phyloP scores from a whole-genome alignment of 1,140 invertebrate species.

The Maniola jurtina region DNA sequence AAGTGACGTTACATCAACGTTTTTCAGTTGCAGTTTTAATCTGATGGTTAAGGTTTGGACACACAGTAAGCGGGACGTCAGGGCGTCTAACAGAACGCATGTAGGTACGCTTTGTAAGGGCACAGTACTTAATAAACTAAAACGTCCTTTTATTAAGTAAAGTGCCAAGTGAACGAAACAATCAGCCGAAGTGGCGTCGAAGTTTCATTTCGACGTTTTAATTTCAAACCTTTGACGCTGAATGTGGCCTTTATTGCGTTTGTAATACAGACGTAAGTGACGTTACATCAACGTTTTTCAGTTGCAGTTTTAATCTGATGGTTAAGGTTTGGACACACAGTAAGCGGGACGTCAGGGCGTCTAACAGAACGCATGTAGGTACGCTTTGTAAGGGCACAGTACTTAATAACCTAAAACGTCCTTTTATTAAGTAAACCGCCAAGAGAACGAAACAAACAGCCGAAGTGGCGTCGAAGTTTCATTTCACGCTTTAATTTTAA shows the following conservation, averaged over 20 bases:
- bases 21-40: slow-evolving; percentile 43
- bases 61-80: too few species aligned
- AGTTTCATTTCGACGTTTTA: slow-evolving; percentile 68
- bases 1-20: slow-evolving; percentile 45
- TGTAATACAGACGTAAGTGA: slow-evolving; percentile 63
- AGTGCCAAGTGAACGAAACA: slow-evolving; percentile 53
- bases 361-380: too few species aligned
- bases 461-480: slow-evolving; percentile 55
- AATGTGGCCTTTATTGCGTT: slow-evolving; percentile 69
- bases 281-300: slow-evolving; percentile 44
- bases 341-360: too few species aligned
- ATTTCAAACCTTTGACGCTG: slow-evolving; percentile 64
- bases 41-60: slow-evolving; percentile 31
- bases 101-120: too few species aligned
- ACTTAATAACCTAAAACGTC: slow-evolving; percentile 18
- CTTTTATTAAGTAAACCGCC: too few species aligned
- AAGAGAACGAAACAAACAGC: slow-evolving; percentile 53
- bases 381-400: too few species aligned
- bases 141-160: slow-evolving; percentile 49
- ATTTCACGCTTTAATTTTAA: slow-evolving; percentile 67
- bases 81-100: too few species aligned
- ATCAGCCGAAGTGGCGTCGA: slow-evolving; percentile 48
- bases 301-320: slow-evolving; percentile 38
- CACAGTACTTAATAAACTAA: slow-evolving; percentile 2
- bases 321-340: too few species aligned